Conservation (phyloP, 2,113 vertebrate species). For the Origma solitaria region DNA sequence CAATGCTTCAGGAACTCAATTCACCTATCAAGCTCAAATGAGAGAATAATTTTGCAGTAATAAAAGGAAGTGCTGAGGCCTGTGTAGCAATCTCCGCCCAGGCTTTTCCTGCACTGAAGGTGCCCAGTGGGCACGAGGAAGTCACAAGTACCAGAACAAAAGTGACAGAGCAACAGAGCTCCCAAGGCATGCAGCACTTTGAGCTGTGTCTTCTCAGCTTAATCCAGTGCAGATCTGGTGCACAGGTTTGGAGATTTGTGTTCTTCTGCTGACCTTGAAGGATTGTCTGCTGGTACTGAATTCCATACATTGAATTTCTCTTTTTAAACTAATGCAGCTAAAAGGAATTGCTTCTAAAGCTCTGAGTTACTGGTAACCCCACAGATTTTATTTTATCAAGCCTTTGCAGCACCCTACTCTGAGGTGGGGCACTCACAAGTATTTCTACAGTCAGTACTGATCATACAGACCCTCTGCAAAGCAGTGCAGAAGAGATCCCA, state of each 20-base stretch:
- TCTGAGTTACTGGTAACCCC: neutral
- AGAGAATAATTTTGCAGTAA: neutral
- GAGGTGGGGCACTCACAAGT: neutral
- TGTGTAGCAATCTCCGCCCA: neutral
- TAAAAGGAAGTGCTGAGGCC: neutral
- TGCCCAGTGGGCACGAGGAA: neutral
- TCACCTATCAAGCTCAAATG: slow-evolving; percentile 5
- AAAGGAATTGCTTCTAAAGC: neutral
- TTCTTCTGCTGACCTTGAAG: neutral
- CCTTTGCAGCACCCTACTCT: neutral
- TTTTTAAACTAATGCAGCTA: neutral
- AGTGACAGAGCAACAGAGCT: neutral
- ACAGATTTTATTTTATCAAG: neutral
- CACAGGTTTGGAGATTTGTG: neutral
- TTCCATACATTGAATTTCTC: neutral
- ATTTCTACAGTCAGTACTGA: neutral
- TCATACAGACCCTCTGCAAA: neutral
- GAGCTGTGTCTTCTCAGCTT: neutral
- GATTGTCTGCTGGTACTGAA: neutral
- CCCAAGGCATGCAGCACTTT: neutral
- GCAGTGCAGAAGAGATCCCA: neutral
- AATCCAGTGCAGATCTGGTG: neutral
- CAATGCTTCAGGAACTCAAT: neutral
- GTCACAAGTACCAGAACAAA: neutral
- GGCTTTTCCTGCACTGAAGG: neutral